Percentiles rank a stretch among this genome's conserved stretches.
phyloP scores from a whole-genome alignment of 1,140 invertebrate genomes.

The Stegodyphus mimosarum region DNA sequence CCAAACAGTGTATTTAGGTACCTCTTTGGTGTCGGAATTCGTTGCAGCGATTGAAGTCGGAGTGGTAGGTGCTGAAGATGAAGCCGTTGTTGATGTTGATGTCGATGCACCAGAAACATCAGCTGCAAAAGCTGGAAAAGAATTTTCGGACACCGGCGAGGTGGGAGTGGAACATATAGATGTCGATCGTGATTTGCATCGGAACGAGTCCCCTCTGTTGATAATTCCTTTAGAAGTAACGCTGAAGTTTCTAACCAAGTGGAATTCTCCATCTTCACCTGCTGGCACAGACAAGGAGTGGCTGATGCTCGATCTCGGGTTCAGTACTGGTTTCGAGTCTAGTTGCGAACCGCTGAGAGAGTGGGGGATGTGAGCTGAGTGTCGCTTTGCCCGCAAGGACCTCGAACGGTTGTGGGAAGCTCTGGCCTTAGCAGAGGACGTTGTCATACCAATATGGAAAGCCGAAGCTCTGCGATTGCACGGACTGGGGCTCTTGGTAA shows the following conservation, averaged over 20 bases:
- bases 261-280: conserved; percentile 64
- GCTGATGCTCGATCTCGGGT: conserved; percentile 10
- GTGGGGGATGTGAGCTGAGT: conserved; percentile 19
- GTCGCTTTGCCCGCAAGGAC: conserved; percentile 24
- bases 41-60: background rate
- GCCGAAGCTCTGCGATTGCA: conserved; percentile 18
- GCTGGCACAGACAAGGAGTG: conserved; percentile 52
- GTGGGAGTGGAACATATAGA: conserved; percentile 40
- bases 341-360: conserved; percentile 29
- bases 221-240: conserved; percentile 86
- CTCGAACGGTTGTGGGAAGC: background rate
- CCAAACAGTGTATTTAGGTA: conserved; percentile 79
- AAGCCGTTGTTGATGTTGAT: background rate
- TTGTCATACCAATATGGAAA: background rate
- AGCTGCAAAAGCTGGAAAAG: conserved; percentile 28
- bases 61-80: background rate
- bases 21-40: background rate
- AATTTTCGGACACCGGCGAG: conserved; percentile 7
- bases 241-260: conserved; percentile 87
- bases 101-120: conserved; percentile 28
- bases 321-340: background rate
- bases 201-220: conserved; percentile 78
- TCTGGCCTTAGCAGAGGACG: background rate
- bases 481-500: conserved; percentile 40
- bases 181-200: conserved; percentile 70